Percentiles rank a stretch among this genome's conserved stretches.
Evolutionary conservation across 2,797 vertebrate genomes (phyloP).

Genomic region (Artibeus lituratus): DNA sequence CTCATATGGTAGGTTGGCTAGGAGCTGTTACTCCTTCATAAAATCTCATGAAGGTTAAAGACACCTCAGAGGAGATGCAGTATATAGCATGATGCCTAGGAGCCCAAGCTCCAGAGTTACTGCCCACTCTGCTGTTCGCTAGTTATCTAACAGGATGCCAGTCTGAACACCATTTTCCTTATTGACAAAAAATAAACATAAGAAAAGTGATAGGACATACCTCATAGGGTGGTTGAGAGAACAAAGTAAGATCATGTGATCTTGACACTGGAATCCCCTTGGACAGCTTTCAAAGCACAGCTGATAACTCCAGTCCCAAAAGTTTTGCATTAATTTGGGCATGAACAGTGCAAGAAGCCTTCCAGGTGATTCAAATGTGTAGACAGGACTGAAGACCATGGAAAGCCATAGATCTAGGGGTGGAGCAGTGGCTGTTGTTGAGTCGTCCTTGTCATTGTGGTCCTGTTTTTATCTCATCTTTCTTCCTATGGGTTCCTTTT

Average conservation of each 20-base stretch:
- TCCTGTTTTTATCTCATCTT: neutral
- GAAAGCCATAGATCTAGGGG: neutral
- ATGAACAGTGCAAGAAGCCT: fast-evolving
- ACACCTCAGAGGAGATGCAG: neutral
- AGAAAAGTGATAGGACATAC: neutral
- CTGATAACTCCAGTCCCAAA: too few species aligned
- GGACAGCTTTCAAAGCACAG: neutral
- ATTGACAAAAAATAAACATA: neutral
- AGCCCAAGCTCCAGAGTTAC: neutral
- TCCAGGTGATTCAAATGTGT: neutral
- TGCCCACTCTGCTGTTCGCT: neutral
- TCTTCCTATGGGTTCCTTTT: neutral
- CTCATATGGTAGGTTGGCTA: neutral
- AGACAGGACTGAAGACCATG: neutral
- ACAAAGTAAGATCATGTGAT: too few species aligned
- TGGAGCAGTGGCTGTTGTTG: neutral
- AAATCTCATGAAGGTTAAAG: neutral
- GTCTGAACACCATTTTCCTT: neutral
- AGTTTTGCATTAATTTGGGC: neutral
- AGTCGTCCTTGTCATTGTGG: neutral
- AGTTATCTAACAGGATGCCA: neutral
- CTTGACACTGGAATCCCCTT: too few species aligned
- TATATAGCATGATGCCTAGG: fast-evolving
- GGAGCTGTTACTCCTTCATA: neutral
- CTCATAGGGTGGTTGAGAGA: too few species aligned